These are phyloP conservation scores for Platichthys stellatus DNA, from an alignment of 2,113 vertebrate genomes.

Conservation along the genomic window DNA sequence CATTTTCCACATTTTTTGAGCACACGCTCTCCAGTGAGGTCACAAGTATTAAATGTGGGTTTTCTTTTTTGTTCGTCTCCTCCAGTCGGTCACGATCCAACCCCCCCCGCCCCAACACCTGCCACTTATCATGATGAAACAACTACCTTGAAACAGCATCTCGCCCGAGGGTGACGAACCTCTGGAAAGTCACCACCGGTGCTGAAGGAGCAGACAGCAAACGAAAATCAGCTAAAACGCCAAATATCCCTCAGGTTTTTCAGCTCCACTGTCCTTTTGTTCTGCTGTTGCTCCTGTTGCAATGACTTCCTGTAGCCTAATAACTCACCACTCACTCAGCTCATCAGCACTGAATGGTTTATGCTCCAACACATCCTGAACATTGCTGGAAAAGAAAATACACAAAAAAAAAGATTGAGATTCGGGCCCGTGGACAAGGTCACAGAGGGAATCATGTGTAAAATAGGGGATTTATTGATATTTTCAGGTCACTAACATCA, in stretches of 20 bases:
- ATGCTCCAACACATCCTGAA: conserved; percentile 9
- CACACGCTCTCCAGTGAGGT: not conserved
- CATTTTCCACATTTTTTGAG: not conserved
- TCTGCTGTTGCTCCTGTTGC: conserved; percentile 26
- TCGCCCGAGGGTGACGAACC: conserved; percentile 20
- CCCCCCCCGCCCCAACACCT: conserved; percentile 13
- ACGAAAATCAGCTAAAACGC: conserved; percentile 52
- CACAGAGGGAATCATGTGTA: not conserved
- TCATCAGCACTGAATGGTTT: conserved; percentile 20
- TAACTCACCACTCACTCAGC: conserved; percentile 11
- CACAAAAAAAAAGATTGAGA: not conserved
- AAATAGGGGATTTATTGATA: not conserved
- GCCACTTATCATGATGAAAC: conserved; percentile 50
- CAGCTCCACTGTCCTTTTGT: conserved; percentile 37
- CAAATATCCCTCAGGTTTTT: conserved; percentile 51
- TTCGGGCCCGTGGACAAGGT: not conserved
- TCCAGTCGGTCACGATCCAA: not conserved
- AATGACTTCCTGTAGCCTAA: conserved; percentile 20
- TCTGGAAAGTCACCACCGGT: conserved; percentile 12
- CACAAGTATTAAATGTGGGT: not conserved
- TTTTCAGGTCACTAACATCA: not conserved
- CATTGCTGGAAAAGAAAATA: not conserved
- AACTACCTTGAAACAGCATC: conserved; percentile 36
- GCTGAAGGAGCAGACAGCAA: conserved; percentile 26
- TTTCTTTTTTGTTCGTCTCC: not conserved